Percentiles rank a stretch among this genome's conserved stretches.
These are phyloP conservation scores for Eurosta solidaginis DNA, from an alignment of 1,140 invertebrate genomes.

Conservation along the genomic window DNA sequence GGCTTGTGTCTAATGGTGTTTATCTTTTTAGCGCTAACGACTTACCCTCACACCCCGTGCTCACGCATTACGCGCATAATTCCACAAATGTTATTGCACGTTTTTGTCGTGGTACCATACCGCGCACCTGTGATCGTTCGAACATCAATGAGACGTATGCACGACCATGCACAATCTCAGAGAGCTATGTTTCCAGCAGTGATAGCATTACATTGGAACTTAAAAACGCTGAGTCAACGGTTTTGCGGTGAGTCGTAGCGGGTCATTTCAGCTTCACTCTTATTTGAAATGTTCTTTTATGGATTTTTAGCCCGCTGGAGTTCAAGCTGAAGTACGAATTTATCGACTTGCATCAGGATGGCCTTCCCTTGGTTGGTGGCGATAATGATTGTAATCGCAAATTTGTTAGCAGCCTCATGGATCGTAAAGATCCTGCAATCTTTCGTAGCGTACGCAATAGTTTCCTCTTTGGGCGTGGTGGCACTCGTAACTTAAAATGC, in stretches of 20 bases:
- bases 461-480: constrained; percentile 84
- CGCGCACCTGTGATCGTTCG: constrained; percentile 76
- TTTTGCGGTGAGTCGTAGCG: constrained; percentile 68
- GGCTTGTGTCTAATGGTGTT: neutral
- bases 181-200: constrained; percentile 81
- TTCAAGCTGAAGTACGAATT: constrained; percentile 89
- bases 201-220: constrained; percentile 81
- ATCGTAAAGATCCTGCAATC: constrained; percentile 65
- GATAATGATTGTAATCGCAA: constrained; percentile 57
- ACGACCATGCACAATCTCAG: constrained; percentile 76
- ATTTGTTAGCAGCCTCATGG: constrained; percentile 68
- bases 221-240: constrained; percentile 79
- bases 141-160: constrained; percentile 59
- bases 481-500: constrained; percentile 80
- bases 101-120: constrained; percentile 78
- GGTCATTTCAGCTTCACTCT: neutral
- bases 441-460: constrained; percentile 78
- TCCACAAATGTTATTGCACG: constrained; percentile 75
- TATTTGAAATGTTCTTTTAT: constrained; percentile 28
- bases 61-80: constrained; percentile 57
- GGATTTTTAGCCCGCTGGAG: constrained; percentile 69
- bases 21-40: constrained; percentile 27
- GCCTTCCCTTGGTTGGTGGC: constrained; percentile 72
- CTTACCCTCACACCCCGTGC: neutral
- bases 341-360: constrained; percentile 83